phyloP scores from a whole-genome alignment of 2,797 vertebrate species.

The Spondyliosoma cantharus region DNA sequence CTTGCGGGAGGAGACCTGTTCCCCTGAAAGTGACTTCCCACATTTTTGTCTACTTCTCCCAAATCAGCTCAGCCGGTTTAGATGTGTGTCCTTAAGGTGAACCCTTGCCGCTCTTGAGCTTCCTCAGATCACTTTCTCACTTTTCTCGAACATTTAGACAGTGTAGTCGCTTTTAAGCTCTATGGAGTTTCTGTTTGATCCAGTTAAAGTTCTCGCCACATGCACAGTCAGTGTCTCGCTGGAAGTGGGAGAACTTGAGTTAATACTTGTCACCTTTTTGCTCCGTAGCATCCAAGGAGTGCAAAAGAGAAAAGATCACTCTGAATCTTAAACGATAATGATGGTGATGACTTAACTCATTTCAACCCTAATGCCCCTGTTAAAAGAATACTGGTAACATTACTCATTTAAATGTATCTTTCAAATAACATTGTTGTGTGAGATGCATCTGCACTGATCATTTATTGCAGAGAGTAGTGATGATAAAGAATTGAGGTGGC shows the following conservation, averaged over 20 bases:
- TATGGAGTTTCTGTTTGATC: not conserved
- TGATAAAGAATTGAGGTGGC: not conserved
- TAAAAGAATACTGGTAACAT: not conserved
- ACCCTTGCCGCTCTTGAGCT: conserved; percentile 1
- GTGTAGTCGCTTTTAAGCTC: not conserved
- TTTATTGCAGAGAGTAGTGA: conserved; percentile 21
- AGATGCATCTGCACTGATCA: not conserved
- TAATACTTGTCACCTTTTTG: conserved; percentile 1
- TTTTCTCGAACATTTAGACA: not conserved
- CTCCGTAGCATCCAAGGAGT: not conserved
- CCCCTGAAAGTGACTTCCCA: conserved; percentile 31
- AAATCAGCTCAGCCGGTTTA: conserved; percentile 26
- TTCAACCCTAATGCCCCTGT: not conserved
- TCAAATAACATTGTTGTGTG: not conserved
- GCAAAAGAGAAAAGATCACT: not conserved
- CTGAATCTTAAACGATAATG: not conserved
- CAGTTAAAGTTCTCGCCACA: not conserved
- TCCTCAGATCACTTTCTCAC: not conserved
- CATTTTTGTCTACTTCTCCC: conserved; percentile 20
- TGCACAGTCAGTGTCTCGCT: conserved; percentile 2
- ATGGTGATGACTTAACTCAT: conserved; percentile 1
- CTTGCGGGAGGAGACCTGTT: conserved; percentile 12
- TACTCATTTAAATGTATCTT: not conserved
- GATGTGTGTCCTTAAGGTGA: conserved; percentile 16
- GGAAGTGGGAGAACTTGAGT: not conserved